Evolutionary conservation across 1,140 invertebrate genomes (phyloP).

Genomic region (Charaxes varanes): DNA sequence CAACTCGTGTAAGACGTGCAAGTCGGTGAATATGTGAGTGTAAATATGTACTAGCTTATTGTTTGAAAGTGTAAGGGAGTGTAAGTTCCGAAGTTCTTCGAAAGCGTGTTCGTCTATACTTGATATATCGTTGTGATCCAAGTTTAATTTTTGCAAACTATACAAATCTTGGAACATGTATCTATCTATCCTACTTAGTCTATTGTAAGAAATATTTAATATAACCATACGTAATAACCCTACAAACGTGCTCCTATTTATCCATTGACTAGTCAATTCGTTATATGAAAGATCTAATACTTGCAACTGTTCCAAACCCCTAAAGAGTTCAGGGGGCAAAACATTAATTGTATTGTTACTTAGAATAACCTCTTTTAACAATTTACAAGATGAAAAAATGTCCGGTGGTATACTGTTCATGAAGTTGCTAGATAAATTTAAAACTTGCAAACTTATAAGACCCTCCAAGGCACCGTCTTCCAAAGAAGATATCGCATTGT

Average conservation of each 20-base stretch:
- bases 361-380: conserved; percentile 82
- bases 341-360: conserved; percentile 87
- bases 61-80: conserved; percentile 83
- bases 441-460: conserved; percentile 77
- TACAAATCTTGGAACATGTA: conserved; percentile 84
- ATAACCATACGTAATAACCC: conserved; percentile 82
- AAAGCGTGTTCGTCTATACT: conserved; percentile 84
- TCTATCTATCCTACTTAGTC: conserved; percentile 80
- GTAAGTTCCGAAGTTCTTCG: conserved; percentile 82
- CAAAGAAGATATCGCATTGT: conserved; percentile 83
- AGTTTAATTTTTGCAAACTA: conserved; percentile 84
- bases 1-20: conserved; percentile 82
- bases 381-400: conserved; percentile 80
- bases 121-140: conserved; percentile 85
- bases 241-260: conserved; percentile 85
- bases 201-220: conserved; percentile 85
- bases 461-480: conserved; percentile 83
- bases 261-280: conserved; percentile 85
- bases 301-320: conserved; percentile 83
- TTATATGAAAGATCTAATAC: conserved; percentile 86
- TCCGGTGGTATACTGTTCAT: conserved; percentile 83
- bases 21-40: conserved; percentile 80
- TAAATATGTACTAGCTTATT: conserved; percentile 83
- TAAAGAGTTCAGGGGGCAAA: conserved; percentile 84
- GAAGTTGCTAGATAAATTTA: conserved; percentile 87